These are phyloP conservation scores for Lycaena phlaeas DNA, from an alignment of 2,888 invertebrate species.

Conservation along the genomic window DNA sequence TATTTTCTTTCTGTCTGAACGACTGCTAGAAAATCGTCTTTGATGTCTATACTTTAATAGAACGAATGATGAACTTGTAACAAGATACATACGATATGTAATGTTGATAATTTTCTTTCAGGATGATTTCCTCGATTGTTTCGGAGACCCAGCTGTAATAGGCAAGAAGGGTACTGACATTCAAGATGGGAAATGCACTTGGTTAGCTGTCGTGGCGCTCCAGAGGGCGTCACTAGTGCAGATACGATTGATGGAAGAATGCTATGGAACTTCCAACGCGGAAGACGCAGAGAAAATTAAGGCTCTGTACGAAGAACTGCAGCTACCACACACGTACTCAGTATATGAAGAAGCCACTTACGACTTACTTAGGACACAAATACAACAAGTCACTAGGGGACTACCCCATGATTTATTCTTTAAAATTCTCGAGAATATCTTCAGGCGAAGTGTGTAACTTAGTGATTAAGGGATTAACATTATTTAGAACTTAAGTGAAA, in stretches of 20 bases:
- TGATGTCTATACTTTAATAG: no score
- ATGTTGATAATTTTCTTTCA: constrained; percentile 51
- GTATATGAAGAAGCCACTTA: constrained; percentile 89
- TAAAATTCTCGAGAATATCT: constrained; percentile 86
- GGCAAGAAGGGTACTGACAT: constrained; percentile 96
- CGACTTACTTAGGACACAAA: constrained; percentile 85
- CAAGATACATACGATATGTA: no score
- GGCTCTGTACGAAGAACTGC: constrained; percentile 83
- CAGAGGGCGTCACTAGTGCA: constrained; percentile 83
- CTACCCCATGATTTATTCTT: constrained; percentile 87
- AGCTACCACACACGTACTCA: constrained; percentile 82
- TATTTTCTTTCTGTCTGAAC: no score
- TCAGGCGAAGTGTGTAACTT: constrained; percentile 54
- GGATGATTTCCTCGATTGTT: constrained; percentile 94
- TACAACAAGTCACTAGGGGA: constrained; percentile 87
- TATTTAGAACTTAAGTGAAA: background rate
- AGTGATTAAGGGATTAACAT: no score
- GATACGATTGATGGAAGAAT: constrained; percentile 79
- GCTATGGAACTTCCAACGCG: constrained; percentile 81
- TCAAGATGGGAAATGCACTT: constrained; percentile 95
- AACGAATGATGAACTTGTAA: no score
- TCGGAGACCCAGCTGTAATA: constrained; percentile 86
- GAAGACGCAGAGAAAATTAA: constrained; percentile 80
- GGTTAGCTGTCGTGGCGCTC: constrained; percentile 92
- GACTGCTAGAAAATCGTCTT: no score